Evolutionary conservation across 1,140 invertebrate genomes (phyloP).

Genomic region (Brachionus calyciflorus): DNA sequence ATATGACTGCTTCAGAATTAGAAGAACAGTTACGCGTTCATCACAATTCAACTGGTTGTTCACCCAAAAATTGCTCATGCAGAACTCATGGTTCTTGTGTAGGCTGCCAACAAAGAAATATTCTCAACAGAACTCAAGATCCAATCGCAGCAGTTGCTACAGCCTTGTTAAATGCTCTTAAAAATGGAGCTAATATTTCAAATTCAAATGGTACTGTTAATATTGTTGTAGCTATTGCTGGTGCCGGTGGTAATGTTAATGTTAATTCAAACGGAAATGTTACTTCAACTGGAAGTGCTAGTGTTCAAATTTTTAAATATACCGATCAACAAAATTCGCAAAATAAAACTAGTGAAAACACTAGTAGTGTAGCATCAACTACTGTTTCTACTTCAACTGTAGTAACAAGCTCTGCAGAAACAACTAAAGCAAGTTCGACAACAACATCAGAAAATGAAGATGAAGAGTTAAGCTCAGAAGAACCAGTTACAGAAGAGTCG

Average conservation of each 20-base stretch:
- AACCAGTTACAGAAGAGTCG: neutral
- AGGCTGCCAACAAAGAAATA: neutral
- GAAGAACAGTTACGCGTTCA: neutral
- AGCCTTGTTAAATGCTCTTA: conserved; percentile 3
- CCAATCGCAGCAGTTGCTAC: conserved; percentile 10
- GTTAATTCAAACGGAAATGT: conserved; percentile 8
- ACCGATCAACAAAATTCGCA: neutral
- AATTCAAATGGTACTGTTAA: neutral
- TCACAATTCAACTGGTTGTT: neutral
- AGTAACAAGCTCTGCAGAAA: neutral
- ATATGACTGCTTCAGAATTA: no score
- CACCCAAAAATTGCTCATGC: neutral
- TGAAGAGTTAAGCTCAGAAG: neutral
- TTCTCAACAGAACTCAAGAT: conserved; percentile 6
- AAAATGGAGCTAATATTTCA: neutral
- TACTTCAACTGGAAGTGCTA: conserved; percentile 3
- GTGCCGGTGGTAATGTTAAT: neutral
- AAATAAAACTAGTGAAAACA: neutral
- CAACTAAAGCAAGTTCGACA: neutral
- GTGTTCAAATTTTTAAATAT: conserved; percentile 4
- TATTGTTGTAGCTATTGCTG: conserved; percentile 35
- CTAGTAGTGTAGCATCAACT: neutral
- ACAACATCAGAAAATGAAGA: neutral
- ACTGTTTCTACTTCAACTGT: neutral
- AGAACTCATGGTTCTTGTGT: no score